These are phyloP conservation scores for Danio choprae DNA, from an alignment of 2,797 vertebrate species.

Conservation along the genomic window DNA sequence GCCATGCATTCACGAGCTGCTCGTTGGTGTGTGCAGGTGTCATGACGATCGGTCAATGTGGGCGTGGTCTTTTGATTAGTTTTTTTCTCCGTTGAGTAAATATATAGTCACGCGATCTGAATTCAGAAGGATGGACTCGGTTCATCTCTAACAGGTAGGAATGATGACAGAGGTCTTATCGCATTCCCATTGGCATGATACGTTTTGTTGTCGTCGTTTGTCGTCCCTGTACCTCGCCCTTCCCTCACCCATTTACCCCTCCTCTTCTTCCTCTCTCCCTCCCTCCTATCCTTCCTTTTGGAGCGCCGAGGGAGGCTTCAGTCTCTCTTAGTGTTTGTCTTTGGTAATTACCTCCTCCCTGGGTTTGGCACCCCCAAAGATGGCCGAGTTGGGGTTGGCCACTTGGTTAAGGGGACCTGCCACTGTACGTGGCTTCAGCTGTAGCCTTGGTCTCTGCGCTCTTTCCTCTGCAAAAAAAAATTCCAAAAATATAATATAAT, in stretches of 20 bases:
- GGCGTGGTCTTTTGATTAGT: constrained; percentile 67
- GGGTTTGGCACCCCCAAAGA: constrained; percentile 96
- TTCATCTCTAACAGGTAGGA: constrained; percentile 82
- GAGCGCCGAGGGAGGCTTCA: constrained; percentile 60
- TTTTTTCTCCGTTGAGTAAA: constrained; percentile 76
- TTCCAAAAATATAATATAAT: no score
- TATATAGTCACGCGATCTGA: constrained; percentile 66
- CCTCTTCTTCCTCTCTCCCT: constrained; percentile 22
- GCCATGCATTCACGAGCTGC: constrained; percentile 93
- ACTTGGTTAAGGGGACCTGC: constrained; percentile 96
- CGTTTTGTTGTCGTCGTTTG: constrained; percentile 59
- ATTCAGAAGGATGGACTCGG: constrained; percentile 69
- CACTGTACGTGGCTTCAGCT: constrained; percentile 97
- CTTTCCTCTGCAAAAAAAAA: constrained; percentile 91
- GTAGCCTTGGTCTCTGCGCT: constrained; percentile 93
- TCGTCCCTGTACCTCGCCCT: constrained; percentile 28
- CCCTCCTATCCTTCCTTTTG: constrained; percentile 36
- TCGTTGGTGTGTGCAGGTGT: constrained; percentile 75
- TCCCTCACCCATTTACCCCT: constrained; percentile 34
- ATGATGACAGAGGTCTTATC: constrained; percentile 80
- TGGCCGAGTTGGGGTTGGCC: constrained; percentile 98
- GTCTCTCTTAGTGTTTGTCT: constrained; percentile 85
- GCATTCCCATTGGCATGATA: constrained; percentile 75
- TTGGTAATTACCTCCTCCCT: constrained; percentile 91
- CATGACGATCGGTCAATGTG: constrained; percentile 62